Evolutionary conservation across 2,113 vertebrate species (phyloP).

Genomic region (Pteruthius melanotis): DNA sequence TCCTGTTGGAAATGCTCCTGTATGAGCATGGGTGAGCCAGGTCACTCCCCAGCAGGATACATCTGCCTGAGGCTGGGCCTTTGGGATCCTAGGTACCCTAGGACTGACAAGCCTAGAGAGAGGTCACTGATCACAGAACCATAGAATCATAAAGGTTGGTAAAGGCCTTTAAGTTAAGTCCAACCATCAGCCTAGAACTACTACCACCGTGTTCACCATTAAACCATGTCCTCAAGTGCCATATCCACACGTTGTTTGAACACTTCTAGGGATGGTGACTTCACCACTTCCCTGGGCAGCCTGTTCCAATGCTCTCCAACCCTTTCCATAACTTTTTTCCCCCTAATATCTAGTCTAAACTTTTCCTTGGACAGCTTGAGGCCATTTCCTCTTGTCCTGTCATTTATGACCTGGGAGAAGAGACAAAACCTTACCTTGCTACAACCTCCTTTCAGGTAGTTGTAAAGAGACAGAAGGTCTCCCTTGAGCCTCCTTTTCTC

Average conservation of each 20-base stretch:
- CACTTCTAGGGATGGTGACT: neutral
- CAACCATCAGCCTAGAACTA: neutral
- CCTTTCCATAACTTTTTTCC: neutral
- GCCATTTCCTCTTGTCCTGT: neutral
- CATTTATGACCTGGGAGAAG: neutral
- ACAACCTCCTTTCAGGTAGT: neutral
- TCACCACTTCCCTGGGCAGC: neutral
- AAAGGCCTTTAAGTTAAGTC: neutral
- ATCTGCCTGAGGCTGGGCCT: neutral
- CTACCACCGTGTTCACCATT: neutral
- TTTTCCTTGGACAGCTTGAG: neutral
- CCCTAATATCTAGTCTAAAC: neutral
- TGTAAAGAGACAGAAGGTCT: neutral
- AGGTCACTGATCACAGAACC: neutral
- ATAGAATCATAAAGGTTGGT: neutral
- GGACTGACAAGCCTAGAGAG: neutral
- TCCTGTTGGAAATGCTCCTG: neutral
- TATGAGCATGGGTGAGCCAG: fast-evolving
- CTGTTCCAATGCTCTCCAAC: neutral
- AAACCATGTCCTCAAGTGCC: neutral
- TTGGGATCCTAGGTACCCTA: neutral
- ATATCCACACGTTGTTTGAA: neutral
- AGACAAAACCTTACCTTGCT: neutral
- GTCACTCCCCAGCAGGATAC: neutral
- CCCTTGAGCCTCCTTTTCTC: neutral